Evolutionary conservation across 2,113 vertebrate species (phyloP).

Genomic region (Bos indicus): DNA sequence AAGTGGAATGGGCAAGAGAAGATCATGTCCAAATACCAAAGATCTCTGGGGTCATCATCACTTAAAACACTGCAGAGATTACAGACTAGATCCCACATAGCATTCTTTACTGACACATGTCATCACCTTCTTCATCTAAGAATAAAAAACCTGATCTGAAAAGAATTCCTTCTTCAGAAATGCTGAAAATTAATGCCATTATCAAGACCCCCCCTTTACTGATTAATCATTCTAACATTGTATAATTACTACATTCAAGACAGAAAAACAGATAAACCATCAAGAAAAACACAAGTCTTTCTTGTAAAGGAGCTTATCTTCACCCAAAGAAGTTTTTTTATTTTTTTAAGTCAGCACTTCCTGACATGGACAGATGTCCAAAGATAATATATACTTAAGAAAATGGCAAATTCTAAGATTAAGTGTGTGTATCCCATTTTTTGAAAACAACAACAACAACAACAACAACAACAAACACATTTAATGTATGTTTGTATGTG

Average conservation of each 20-base stretch:
- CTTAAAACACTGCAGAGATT: background rate
- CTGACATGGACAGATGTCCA: background rate
- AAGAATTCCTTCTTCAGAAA: background rate
- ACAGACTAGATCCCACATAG: background rate
- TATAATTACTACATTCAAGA: background rate
- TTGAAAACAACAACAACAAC: background rate
- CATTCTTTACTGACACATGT: background rate
- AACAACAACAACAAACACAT: background rate
- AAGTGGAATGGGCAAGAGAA: background rate
- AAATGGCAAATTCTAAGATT: background rate
- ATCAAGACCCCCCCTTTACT: background rate
- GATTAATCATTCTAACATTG: background rate
- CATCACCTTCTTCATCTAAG: slow-evolving; percentile 2
- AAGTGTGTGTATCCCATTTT: background rate
- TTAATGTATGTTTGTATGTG: background rate
- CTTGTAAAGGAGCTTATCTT: slow-evolving; percentile 4
- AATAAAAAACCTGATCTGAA: slow-evolving; percentile 28
- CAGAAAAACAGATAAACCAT: background rate
- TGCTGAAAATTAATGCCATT: slow-evolving; percentile 20
- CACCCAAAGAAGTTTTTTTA: background rate
- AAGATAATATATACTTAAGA: background rate
- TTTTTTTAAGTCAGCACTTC: background rate
- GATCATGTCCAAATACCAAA: background rate
- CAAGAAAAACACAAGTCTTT: background rate
- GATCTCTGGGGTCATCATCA: background rate